Base-by-base conservation (phyloP, 2,113 vertebrate genomes). In the Galbula dea region DNA sequence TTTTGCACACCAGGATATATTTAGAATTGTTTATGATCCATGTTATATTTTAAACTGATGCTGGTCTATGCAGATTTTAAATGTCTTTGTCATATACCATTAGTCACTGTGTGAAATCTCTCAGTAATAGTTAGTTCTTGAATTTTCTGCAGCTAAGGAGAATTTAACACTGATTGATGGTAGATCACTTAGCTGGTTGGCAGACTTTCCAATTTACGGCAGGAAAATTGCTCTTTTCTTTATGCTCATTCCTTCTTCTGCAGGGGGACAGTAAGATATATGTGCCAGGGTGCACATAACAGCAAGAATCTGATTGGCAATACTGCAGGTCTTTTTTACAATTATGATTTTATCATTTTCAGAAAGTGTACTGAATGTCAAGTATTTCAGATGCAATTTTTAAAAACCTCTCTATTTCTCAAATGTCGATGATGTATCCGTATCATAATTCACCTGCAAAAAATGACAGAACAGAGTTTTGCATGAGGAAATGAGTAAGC, bases 151-250 rank as follows among this genome's bases (percentile, higher is more conserved):
- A 97, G 97, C 98, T 98, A 98, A 97, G 98, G 98, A 98, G 98
- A 98, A 98, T 98, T 97, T 98, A 97, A 97, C 97, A 83, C 96
- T 98, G 98, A 99, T 98, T 98, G 98, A 99, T 99, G 98, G 98
- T 97, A 98, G 98, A 98, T 98, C 98, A 98, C 98, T 98, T 98
- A 98, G 98, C 97, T 98, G 98, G 98, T 98, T 98, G 98, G 98
- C 98, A 99, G 98, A 98, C 98, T 98, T 98, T 99, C 98, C 98
- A 98, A 98, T 99, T 99, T 98, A 97, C 88, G 55, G 97, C 93
- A 94, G 95, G 98, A 97, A 99, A 99, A 99, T 98, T 98, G 98
- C 97, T 98, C 98, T 98, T 98, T 98, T 98, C 97, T 97, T 98
- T 97, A 95, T 97, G 96, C 95, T 98, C 97, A 95, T 98, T 98